phyloP scores from a whole-genome alignment of 2,888 invertebrate species.

The Loripinus fragilis region DNA sequence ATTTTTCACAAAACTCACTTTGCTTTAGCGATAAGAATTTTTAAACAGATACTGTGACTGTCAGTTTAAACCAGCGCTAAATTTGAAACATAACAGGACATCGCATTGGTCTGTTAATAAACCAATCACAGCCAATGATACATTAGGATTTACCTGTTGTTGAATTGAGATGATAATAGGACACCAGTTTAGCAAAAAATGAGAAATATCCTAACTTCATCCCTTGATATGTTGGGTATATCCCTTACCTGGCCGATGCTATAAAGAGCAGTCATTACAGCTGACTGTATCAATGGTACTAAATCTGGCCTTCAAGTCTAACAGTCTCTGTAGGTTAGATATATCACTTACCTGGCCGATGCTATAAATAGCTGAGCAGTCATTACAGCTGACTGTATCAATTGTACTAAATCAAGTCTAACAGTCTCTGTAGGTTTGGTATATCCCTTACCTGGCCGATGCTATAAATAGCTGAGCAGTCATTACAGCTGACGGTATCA shows the following conservation, averaged over 20 bases:
- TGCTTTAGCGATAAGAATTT: too few relatives aligned
- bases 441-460: constrained; percentile 58
- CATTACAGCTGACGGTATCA: constrained; percentile 73
- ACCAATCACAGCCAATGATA: too few relatives aligned
- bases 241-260: constrained; percentile 63
- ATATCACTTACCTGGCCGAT: constrained; percentile 61
- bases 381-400: constrained; percentile 73
- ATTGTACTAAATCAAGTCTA: constrained; percentile 78
- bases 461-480: constrained; percentile 76
- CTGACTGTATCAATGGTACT: constrained; percentile 72
- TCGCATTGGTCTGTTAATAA: too few relatives aligned
- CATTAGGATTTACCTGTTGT: too few relatives aligned
- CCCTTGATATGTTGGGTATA: too few relatives aligned
- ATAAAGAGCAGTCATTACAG: constrained; percentile 76
- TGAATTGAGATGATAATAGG: too few relatives aligned
- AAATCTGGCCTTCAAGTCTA: constrained; percentile 79
- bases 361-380: constrained; percentile 76
- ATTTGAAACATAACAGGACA: too few relatives aligned
- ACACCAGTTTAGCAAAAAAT: too few relatives aligned
- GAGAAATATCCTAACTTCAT: neutral
- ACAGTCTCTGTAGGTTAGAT: constrained; percentile 78
- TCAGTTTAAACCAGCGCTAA: too few relatives aligned
- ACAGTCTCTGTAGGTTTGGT: constrained; percentile 76
- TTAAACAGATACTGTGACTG: too few relatives aligned
- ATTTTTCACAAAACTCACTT: too few relatives aligned